Percentiles rank a stretch among this genome's conserved stretches.
These are phyloP conservation scores for Alsophila aescularia DNA, from an alignment of 2,888 invertebrate genomes.

Conservation along the genomic window DNA sequence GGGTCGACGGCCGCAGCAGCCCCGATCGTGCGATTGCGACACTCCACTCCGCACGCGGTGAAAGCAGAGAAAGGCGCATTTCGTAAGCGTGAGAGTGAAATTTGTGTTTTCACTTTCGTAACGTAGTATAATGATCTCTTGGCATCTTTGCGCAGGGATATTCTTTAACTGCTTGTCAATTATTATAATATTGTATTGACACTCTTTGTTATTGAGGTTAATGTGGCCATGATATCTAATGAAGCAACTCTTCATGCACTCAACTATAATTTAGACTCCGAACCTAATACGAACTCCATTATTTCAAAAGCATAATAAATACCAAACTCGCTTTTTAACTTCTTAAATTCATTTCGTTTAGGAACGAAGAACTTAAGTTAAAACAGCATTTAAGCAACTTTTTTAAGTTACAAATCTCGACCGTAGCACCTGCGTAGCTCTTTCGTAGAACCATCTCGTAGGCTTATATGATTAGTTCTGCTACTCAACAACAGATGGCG, in stretches of 20 bases:
- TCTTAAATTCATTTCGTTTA: no score
- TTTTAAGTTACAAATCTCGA: neutral
- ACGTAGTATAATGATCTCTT: conserved; percentile 67
- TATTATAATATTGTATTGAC: neutral
- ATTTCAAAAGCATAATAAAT: conserved; percentile 1
- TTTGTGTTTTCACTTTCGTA: conserved; percentile 82
- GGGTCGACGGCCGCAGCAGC: conserved; percentile 86
- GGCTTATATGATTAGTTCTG: conserved; percentile 26
- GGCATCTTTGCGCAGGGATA: conserved; percentile 12
- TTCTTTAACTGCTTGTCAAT: neutral
- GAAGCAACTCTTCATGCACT: conserved; percentile 1
- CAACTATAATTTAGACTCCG: neutral
- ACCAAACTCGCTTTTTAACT: neutral
- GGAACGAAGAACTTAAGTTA: no score
- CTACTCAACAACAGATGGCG: conserved; percentile 46
- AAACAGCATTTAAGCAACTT: no score
- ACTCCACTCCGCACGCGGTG: conserved; percentile 61
- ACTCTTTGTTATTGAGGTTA: neutral
- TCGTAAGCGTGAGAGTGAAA: conserved; percentile 84
- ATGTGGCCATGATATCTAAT: neutral
- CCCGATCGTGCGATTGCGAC: conserved; percentile 62
- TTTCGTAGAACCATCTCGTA: conserved; percentile 31
- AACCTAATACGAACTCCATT: neutral
- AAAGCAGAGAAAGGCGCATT: conserved; percentile 84
- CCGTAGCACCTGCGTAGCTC: conserved; percentile 18